Evolutionary conservation across 2,113 vertebrate species (phyloP), one percentile per base, ranked within the genome.

Genomic region (Pithys albifrons): DNA sequence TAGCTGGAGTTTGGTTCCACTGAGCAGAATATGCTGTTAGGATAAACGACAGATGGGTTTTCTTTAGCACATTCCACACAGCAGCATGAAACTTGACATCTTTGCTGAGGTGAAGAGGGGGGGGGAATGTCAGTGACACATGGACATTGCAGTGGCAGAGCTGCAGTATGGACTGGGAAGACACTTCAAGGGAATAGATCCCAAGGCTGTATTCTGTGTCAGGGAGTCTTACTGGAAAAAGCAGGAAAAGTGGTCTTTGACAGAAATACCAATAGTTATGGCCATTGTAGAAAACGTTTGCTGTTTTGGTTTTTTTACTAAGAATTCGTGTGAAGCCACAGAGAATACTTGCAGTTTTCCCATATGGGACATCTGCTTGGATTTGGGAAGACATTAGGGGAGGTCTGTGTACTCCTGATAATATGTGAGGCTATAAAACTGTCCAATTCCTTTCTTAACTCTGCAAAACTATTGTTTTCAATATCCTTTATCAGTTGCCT

Each of bases 1-100:
- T 84, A 41, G n/a, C 59, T 82, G 28, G 37, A 73, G 20, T 76
- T 85, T 37, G 75, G 70, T 83, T 87, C 73, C 89, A 65, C 74
- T 19, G 87, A 88, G 69, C 43, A 79, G 78, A 73, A 64, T 57
- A 59, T 81, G 61, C 78, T 89, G 93, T 94, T 51, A 95, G 90
- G 87, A 70, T 95, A 89, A 96, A 91, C 2, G 13, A 70, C 70
- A 96, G 91, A 72, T 1, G 0, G 1, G 25, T 91, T 88, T 93
- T 45, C 86, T 82, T 80, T 84, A 77, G 66, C 70, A 70, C 84
- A 54, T 78, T 85, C 57, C 76, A 24, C 43, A 70, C 39, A 62
- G 67, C 79, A 75, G 69, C 64, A n/a, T 25, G 61, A 51, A 86
- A 74, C 35, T 91, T 85, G 19, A 57, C 6, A 7, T 75, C 51